phyloP scores from a whole-genome alignment of 2,888 invertebrate species.

The Heliothis peltigera region DNA sequence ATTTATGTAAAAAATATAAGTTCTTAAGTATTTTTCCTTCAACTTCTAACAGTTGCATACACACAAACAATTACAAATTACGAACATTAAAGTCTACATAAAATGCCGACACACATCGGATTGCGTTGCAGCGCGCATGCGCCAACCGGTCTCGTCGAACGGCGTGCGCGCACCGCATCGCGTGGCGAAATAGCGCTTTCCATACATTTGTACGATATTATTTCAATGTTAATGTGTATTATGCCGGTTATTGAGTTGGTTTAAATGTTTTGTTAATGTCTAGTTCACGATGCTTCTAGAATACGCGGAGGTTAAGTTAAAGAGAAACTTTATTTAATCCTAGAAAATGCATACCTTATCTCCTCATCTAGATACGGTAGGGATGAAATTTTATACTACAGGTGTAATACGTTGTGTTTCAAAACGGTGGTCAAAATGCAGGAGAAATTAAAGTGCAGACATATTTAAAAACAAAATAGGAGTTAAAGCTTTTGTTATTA shows the following conservation, averaged over 20 bases:
- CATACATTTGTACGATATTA: conserved; percentile 19
- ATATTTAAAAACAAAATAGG: too few species aligned
- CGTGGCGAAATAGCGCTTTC: conserved; percentile 49
- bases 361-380: background rate
- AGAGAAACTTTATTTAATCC: background rate
- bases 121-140: conserved; percentile 41
- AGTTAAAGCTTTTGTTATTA: too few species aligned
- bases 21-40: conserved; percentile 1
- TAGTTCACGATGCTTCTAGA: conserved; percentile 6
- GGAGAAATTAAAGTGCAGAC: too few species aligned
- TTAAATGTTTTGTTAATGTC: conserved; percentile 9
- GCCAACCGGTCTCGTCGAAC: conserved; percentile 44
- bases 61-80: conserved; percentile 34
- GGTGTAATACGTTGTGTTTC: too few species aligned
- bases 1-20: too few species aligned
- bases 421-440: too few species aligned
- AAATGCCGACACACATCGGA: conserved; percentile 35
- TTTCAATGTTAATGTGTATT: conserved; percentile 9
- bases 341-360: background rate
- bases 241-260: conserved; percentile 7
- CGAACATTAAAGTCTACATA: conserved; percentile 25
- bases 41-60: conserved; percentile 14
- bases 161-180: conserved; percentile 34
- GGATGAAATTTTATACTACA: too few species aligned
- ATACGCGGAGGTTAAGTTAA: background rate